These are phyloP conservation scores for Epirrhoe tristata DNA, from an alignment of 2,888 invertebrate species.

Conservation along the genomic window DNA sequence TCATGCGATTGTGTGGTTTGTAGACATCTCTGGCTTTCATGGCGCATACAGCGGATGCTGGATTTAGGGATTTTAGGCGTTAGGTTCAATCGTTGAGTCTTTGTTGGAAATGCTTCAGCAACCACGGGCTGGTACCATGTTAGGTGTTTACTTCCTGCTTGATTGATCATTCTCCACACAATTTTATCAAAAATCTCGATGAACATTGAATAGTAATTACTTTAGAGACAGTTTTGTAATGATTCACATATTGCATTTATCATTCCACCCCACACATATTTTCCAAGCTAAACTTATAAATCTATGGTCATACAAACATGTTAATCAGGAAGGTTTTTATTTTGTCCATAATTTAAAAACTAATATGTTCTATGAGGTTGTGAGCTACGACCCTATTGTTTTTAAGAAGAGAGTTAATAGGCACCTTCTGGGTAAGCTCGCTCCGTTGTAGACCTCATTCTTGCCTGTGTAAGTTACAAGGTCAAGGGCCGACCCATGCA, in stretches of 20 bases:
- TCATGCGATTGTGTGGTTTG: conserved; percentile 25
- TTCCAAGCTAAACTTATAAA: background rate
- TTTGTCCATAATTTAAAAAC: too few species aligned
- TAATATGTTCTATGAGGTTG: too few species aligned
- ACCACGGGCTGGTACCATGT: conserved; percentile 42
- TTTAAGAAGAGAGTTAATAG: too few species aligned
- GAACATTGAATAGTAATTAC: conserved; percentile 3
- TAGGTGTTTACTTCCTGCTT: conserved; percentile 53
- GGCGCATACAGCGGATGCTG: conserved; percentile 1
- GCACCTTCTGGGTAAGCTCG: too few species aligned
- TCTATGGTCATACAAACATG: background rate
- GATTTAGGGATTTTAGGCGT: conserved; percentile 1
- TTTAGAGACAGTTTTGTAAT: background rate
- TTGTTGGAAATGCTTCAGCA: conserved; percentile 39
- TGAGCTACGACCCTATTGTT: too few species aligned
- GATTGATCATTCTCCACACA: conserved; percentile 13
- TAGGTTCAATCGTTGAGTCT: background rate
- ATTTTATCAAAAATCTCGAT: conserved; percentile 3
- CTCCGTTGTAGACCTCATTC: too few species aligned
- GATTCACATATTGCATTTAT: background rate
- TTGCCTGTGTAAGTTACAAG: too few species aligned
- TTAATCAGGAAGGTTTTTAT: too few species aligned
- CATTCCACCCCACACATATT: conserved; percentile 1
- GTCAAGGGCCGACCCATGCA: too few species aligned
- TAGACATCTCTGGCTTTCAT: conserved; percentile 10